Evolutionary conservation across 2,888 invertebrate species (phyloP).

Genomic region (Noctua janthina): DNA sequence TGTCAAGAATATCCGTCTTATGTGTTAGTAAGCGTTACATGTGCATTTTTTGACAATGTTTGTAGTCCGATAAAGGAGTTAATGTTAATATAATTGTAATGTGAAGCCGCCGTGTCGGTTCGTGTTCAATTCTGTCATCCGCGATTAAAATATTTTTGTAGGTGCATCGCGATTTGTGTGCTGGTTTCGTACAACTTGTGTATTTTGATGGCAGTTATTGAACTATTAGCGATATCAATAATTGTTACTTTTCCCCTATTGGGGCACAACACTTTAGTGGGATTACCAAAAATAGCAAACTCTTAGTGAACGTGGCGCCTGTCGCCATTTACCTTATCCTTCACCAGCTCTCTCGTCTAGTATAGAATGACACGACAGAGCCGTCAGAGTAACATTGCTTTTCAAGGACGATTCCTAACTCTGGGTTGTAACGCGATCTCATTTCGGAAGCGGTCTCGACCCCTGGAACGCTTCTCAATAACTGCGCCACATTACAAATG

Average conservation of each 20-base stretch:
- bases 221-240: constrained; percentile 55
- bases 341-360: constrained; percentile 53
- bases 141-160: constrained; percentile 65
- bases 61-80: constrained; percentile 51
- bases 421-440: constrained; percentile 77
- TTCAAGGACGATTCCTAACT: constrained; percentile 53
- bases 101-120: constrained; percentile 55
- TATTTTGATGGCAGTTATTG: constrained; percentile 66
- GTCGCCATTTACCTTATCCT: constrained; percentile 33
- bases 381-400: constrained; percentile 48
- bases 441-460: constrained; percentile 66
- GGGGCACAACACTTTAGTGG: constrained; percentile 57
- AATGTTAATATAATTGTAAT: constrained; percentile 63
- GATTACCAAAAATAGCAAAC: constrained; percentile 53
- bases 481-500: constrained; percentile 58
- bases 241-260: constrained; percentile 63
- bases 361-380: constrained; percentile 44
- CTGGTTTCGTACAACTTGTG: constrained; percentile 62
- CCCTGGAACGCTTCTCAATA: constrained; percentile 58
- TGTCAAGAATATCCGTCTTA: constrained; percentile 46
- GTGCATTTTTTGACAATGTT: constrained; percentile 57
- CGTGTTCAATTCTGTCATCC: constrained; percentile 67
- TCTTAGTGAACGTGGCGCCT: constrained; percentile 36
- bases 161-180: constrained; percentile 60
- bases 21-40: constrained; percentile 51